A percentile compares a stretch with the other conserved stretches of the same genome.
These are phyloP conservation scores for Julus scandinavius DNA, from an alignment of 2,888 invertebrate species.

Conservation along the genomic window DNA sequence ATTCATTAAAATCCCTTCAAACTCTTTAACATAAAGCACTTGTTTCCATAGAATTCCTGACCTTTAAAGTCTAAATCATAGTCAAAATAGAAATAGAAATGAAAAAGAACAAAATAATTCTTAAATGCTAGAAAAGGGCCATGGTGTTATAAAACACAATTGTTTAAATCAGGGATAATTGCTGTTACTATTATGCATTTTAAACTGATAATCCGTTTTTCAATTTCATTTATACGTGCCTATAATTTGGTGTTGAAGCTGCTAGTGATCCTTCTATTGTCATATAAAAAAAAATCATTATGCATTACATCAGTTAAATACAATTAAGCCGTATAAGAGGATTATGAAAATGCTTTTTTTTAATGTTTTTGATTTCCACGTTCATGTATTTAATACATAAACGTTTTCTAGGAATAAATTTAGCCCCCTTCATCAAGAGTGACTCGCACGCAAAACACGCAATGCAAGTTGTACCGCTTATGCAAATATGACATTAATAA, in stretches of 20 bases:
- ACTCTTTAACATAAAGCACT: not conserved
- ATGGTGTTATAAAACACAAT: too few relatives aligned
- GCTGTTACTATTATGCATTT: too few relatives aligned
- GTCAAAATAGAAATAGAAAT: not conserved
- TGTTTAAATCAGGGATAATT: too few relatives aligned
- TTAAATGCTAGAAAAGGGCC: too few relatives aligned
- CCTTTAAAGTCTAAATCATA: not conserved
- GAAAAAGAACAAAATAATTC: not conserved
- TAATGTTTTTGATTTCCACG: not conserved
- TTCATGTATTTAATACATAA: too few relatives aligned
- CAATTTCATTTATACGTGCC: too few relatives aligned
- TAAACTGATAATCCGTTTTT: too few relatives aligned
- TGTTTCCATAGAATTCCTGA: not conserved
- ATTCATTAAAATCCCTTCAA: not conserved
- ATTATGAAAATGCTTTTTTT: not conserved
- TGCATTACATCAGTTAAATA: not conserved
- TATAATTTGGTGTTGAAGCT: too few relatives aligned
- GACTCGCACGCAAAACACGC: not conserved
- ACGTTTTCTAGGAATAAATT: too few relatives aligned
- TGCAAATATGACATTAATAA: not conserved
- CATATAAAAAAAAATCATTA: not conserved
- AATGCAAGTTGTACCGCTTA: not conserved
- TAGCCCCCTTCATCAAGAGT: not conserved
- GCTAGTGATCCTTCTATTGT: not conserved
- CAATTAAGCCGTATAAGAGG: not conserved